A percentile compares a stretch with the other conserved stretches of the same genome.
phyloP scores from a whole-genome alignment of 2,113 vertebrate genomes.

The Himantopus leucocephalus region DNA sequence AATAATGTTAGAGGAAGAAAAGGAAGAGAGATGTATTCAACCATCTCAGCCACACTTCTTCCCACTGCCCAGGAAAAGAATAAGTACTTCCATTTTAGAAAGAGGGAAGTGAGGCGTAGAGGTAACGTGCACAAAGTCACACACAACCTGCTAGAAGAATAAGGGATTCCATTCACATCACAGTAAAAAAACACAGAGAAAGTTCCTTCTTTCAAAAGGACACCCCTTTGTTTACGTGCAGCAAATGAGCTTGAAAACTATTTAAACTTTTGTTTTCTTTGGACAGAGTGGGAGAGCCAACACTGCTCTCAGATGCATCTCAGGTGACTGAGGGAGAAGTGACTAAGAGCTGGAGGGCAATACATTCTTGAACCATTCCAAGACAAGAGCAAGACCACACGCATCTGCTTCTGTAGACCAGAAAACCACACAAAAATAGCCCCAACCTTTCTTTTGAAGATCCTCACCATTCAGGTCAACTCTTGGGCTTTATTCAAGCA shows the following conservation, averaged over 20 bases:
- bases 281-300: neutral
- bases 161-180: neutral
- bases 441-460: neutral
- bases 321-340: neutral
- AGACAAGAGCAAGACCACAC: neutral
- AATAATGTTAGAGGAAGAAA: neutral
- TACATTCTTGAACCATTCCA: neutral
- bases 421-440: neutral
- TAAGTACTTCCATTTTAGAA: neutral
- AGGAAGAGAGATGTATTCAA: neutral
- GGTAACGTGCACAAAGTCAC: neutral
- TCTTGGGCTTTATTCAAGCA: neutral
- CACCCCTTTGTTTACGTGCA: neutral
- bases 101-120: fast-evolving
- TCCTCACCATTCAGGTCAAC: neutral
- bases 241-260: neutral
- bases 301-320: neutral
- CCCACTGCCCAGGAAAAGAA: neutral
- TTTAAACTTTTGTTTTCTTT: neutral
- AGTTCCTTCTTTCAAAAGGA: neutral
- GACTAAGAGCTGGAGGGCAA: neutral
- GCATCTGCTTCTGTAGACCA: neutral
- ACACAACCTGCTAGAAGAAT: neutral
- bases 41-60: neutral
- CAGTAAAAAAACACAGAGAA: neutral